Conservation (phyloP, 2,888 invertebrate genomes). For the Hoplodrina blanda region DNA sequence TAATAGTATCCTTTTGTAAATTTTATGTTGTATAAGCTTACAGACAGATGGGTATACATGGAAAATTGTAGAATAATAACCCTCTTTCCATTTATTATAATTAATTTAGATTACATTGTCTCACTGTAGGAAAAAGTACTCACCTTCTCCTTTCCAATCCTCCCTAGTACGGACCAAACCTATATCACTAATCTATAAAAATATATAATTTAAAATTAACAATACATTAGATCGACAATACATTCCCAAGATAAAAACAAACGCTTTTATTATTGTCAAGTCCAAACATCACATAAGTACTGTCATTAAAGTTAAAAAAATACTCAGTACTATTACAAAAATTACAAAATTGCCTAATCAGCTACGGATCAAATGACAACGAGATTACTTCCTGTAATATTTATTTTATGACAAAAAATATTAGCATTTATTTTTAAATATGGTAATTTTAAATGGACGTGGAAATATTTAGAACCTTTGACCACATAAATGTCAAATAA, state of each 20-base stretch:
- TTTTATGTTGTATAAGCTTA: no score
- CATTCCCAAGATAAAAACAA: slow-evolving; percentile 4
- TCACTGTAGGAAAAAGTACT: no score
- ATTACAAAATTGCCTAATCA: slow-evolving; percentile 62
- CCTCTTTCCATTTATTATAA: no score
- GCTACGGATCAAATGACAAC: slow-evolving; percentile 63
- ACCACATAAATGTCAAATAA: neutral
- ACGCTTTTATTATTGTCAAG: slow-evolving; percentile 1
- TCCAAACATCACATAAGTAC: slow-evolving; percentile 25
- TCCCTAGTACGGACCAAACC: no score
- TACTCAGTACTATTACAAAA: slow-evolving; percentile 43
- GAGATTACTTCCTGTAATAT: slow-evolving; percentile 61
- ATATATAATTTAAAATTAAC: no score
- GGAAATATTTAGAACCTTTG: slow-evolving; percentile 27
- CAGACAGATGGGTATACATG: no score
- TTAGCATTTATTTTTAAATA: slow-evolving; percentile 24
- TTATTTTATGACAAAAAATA: slow-evolving; percentile 49
- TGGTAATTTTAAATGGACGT: slow-evolving; percentile 31
- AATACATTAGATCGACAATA: neutral
- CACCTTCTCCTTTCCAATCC: no score
- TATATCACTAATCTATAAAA: no score
- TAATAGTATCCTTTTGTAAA: no score
- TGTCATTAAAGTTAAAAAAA: slow-evolving; percentile 47
- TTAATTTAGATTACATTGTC: no score
- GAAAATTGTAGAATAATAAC: no score